Conservation (phyloP, 2,888 invertebrate genomes). For the Aspidiotus destructor region DNA sequence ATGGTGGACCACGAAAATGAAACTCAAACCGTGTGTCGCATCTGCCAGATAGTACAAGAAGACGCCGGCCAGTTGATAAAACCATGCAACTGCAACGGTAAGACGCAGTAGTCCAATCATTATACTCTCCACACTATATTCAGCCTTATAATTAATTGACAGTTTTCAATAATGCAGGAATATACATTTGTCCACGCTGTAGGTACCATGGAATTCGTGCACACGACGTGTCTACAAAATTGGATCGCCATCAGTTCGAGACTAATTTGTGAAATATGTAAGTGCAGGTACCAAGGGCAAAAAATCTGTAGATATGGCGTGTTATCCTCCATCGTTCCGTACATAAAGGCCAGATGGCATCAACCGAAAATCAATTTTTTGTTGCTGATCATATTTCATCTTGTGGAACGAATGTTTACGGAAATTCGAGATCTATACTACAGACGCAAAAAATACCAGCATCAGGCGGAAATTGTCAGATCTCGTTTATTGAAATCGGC, state of each 20-base stretch:
- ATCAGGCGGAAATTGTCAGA: conserved; percentile 1
- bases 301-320: conserved; percentile 25
- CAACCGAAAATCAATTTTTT: conserved; percentile 21
- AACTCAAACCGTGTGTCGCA: conserved; percentile 6
- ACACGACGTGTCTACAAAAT: conserved; percentile 22
- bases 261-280: conserved; percentile 26
- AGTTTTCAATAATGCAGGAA: no score
- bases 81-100: conserved; percentile 25
- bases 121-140: no score
- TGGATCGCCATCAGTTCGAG: conserved; percentile 26
- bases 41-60: conserved; percentile 17
- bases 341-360: conserved; percentile 19
- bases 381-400: conserved; percentile 16
- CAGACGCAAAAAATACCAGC: conserved; percentile 12
- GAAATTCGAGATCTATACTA: conserved; percentile 14
- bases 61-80: conserved; percentile 8
- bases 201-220: conserved; percentile 28
- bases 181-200: not conserved
- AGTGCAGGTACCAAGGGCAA: conserved; percentile 21
- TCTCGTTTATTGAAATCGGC: conserved; percentile 14
- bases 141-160: no score
- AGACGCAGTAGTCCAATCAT: not conserved
- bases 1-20: no score
- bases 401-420: conserved; percentile 9
- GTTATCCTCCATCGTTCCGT: conserved; percentile 18